Conservation (phyloP, 2,888 invertebrate genomes). For the Polia nebulosa region DNA sequence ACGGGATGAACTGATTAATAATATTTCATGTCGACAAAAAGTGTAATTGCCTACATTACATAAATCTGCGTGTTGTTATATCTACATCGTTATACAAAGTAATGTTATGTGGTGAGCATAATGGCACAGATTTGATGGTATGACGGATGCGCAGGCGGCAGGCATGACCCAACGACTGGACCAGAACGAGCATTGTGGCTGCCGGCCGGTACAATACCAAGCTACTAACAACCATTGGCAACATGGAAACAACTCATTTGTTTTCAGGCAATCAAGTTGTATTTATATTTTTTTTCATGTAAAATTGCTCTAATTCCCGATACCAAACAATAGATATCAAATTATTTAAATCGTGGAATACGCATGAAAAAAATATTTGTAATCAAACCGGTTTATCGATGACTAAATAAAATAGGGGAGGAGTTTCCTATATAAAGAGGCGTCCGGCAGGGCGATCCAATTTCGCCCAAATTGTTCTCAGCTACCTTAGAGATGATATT, state of each 20-base stretch:
- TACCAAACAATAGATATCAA: background rate
- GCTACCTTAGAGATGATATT: too few relatives aligned
- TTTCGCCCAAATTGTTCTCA: too few relatives aligned
- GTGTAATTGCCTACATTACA: conserved; percentile 48
- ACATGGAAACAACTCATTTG: conserved; percentile 41
- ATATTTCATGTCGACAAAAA: conserved; percentile 7
- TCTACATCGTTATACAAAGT: conserved; percentile 53
- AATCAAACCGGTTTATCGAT: too few relatives aligned
- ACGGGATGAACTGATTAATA: background rate
- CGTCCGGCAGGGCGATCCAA: too few relatives aligned
- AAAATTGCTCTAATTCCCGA: background rate
- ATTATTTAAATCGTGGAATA: too few relatives aligned
- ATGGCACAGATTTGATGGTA: conserved; percentile 69
- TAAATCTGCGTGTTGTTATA: conserved; percentile 43
- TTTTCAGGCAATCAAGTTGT: conserved; percentile 44
- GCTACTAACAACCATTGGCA: conserved; percentile 37
- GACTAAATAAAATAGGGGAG: too few relatives aligned
- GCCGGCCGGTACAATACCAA: conserved; percentile 59
- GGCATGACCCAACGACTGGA: conserved; percentile 80
- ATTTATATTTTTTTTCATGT: conserved; percentile 7
- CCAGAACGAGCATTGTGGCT: conserved; percentile 78
- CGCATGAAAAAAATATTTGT: too few relatives aligned
- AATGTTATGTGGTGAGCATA: conserved; percentile 58
- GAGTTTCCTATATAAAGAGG: too few relatives aligned
- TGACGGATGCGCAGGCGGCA: conserved; percentile 78